Evolutionary conservation across 2,113 vertebrate genomes (phyloP).

Genomic region (Syrmaticus mikado): DNA sequence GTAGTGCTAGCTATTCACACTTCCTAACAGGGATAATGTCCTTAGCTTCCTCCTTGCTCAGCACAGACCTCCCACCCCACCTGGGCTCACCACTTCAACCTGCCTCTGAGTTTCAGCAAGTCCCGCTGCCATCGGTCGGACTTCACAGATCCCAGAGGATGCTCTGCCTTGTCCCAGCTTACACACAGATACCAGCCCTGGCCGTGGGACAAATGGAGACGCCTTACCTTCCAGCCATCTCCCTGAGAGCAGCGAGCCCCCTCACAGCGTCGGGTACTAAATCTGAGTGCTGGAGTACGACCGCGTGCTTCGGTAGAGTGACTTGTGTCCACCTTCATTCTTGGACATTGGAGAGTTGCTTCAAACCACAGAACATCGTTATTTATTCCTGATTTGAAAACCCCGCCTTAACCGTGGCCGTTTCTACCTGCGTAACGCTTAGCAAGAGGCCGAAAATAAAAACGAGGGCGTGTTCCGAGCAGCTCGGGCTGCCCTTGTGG

Average conservation of each 20-base stretch:
- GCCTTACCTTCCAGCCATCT: rapidly evolving
- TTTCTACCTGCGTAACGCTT: not conserved
- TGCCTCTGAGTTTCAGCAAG: not conserved
- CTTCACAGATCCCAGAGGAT: rapidly evolving
- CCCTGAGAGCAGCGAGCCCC: not conserved
- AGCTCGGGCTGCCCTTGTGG: not conserved
- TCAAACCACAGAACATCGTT: not conserved
- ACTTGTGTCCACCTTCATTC: not conserved
- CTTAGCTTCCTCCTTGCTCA: too few relatives aligned
- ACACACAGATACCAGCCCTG: not conserved
- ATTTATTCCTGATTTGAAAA: not conserved
- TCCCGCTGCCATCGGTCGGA: not conserved
- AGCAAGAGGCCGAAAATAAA: not conserved
- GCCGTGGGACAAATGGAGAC: not conserved
- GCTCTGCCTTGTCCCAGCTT: not conserved
- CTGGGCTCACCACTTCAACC: rapidly evolving
- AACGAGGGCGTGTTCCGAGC: not conserved
- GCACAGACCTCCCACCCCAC: not conserved
- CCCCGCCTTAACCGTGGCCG: not conserved
- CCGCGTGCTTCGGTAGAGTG: not conserved
- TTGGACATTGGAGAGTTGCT: not conserved
- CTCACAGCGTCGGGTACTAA: rapidly evolving
- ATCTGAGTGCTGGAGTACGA: rapidly evolving
- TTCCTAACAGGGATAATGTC: rapidly evolving
- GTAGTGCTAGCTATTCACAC: not conserved